Conservation (phyloP, 2,113 vertebrate genomes). For the Platichthys flesus region DNA sequence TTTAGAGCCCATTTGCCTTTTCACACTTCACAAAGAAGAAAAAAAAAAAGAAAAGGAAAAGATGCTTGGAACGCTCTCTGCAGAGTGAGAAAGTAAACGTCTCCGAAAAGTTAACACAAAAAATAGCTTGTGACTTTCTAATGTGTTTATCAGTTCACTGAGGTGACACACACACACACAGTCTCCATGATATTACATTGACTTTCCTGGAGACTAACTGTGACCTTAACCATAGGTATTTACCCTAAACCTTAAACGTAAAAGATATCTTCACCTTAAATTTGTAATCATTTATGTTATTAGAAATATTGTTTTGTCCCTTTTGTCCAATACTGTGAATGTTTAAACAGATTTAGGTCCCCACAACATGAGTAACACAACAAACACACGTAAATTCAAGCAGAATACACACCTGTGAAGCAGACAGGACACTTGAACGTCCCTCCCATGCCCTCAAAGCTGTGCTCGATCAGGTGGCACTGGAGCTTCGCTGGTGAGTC, state of each 20-base stretch:
- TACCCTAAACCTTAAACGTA: no score
- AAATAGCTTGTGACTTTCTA: background rate
- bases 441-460: slow-evolving; percentile 99
- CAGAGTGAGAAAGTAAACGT: slow-evolving; percentile 25
- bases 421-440: slow-evolving; percentile 99
- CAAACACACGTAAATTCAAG: background rate
- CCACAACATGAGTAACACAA: background rate
- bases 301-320: no score
- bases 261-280: no score
- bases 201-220: no score
- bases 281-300: no score
- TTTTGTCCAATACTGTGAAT: no score
- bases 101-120: slow-evolving; percentile 20
- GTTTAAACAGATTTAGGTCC: no score
- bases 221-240: no score
- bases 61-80: slow-evolving; percentile 14
- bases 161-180: background rate
- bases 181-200: no score
- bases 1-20: slow-evolving; percentile 71
- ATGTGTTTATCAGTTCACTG: background rate
- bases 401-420: slow-evolving; percentile 90
- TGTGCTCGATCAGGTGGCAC: slow-evolving; percentile 99
- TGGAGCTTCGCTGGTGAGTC: slow-evolving; percentile 99
- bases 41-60: background rate
- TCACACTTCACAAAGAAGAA: slow-evolving; percentile 16